These are phyloP conservation scores for Hormaphis cornu DNA, from an alignment of 1,140 invertebrate species.

Conservation along the genomic window DNA sequence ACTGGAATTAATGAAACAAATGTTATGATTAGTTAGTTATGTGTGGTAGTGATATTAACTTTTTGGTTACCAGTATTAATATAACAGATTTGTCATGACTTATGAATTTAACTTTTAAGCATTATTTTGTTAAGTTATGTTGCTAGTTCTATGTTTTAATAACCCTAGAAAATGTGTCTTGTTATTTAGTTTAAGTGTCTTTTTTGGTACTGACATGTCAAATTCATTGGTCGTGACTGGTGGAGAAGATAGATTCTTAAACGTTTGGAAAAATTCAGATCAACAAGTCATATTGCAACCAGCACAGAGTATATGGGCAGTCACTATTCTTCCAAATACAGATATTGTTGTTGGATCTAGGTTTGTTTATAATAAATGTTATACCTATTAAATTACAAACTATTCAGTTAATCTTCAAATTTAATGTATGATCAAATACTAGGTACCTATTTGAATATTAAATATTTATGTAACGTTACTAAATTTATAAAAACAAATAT, in stretches of 20 bases:
- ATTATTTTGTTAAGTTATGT: too few species aligned
- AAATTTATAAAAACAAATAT: too few species aligned
- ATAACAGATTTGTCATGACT: too few species aligned
- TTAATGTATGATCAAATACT: constrained; percentile 21
- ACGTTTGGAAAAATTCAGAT: constrained; percentile 66
- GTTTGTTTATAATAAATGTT: constrained; percentile 41
- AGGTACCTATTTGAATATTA: too few species aligned
- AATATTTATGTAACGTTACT: too few species aligned
- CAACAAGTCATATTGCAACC: constrained; percentile 68
- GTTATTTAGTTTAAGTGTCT: constrained; percentile 33
- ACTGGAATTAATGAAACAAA: too few species aligned
- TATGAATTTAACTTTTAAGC: too few species aligned
- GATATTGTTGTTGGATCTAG: constrained; percentile 82
- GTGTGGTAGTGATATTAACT: too few species aligned
- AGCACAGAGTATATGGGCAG: constrained; percentile 79
- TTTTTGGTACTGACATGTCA: constrained; percentile 13
- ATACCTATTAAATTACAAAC: background rate
- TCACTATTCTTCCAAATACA: constrained; percentile 67
- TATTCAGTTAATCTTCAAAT: background rate
- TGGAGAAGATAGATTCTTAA: constrained; percentile 79
- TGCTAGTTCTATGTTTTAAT: background rate
- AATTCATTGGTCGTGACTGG: constrained; percentile 52
- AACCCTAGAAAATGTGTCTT: too few species aligned
- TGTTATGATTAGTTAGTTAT: too few species aligned
- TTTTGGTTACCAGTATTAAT: too few species aligned